Conservation (phyloP, 2,888 invertebrate genomes). For the Rotaria socialis region DNA sequence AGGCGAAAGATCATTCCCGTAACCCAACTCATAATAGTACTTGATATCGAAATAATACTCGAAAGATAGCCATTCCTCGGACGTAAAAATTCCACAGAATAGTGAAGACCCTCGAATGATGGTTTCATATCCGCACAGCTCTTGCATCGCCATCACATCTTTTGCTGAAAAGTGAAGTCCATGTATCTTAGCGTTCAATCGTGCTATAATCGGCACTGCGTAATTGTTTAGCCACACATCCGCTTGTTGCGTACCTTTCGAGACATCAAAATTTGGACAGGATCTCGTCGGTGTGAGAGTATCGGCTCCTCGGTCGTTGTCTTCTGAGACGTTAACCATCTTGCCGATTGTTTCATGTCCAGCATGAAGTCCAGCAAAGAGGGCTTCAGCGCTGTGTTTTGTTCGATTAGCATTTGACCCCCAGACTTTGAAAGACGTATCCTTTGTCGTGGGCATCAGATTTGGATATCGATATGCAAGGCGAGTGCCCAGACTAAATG, state of each 20-base stretch:
- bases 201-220: neutral
- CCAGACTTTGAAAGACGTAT: neutral
- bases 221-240: neutral
- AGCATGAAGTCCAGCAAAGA: neutral
- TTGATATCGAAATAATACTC: neutral
- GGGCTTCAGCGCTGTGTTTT: neutral
- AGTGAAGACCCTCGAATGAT: neutral
- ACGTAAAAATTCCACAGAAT: neutral
- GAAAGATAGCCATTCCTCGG: slow-evolving; percentile 2
- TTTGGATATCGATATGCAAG: neutral
- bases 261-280: neutral
- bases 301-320: neutral
- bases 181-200: neutral
- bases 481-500: neutral
- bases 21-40: neutral
- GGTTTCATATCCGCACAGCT: neutral
- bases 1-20: neutral
- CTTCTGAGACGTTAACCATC: neutral
- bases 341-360: neutral
- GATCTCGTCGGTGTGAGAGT: neutral
- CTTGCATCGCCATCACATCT: slow-evolving; percentile 1
- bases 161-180: neutral
- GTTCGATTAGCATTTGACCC: neutral
- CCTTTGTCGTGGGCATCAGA: neutral
- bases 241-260: neutral